Evolutionary conservation across 2,113 vertebrate genomes (phyloP).

Genomic region (Dendropsophus ebraccatus): DNA sequence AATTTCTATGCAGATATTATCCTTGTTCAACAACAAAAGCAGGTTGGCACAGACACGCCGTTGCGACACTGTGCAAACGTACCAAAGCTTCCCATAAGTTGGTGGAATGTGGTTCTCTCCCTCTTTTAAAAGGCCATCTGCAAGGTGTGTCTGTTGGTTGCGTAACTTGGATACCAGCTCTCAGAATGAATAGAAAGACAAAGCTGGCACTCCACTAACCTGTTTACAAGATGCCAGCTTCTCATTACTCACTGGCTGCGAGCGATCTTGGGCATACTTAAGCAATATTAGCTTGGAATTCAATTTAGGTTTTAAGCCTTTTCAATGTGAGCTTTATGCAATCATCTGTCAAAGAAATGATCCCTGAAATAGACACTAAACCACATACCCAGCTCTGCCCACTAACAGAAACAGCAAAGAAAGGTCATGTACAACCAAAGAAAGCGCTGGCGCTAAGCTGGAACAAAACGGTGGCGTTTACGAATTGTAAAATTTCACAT

Average conservation of each 20-base stretch:
- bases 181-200: slow-evolving; percentile 56
- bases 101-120: slow-evolving; percentile 52
- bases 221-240: slow-evolving; percentile 57
- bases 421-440: not conserved
- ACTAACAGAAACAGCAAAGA: not conserved
- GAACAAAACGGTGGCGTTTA: not conserved
- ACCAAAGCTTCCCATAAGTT: slow-evolving; percentile 54
- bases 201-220: slow-evolving; percentile 39
- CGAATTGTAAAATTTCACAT: not conserved
- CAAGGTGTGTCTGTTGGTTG: slow-evolving; percentile 54
- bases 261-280: slow-evolving; percentile 38
- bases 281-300: slow-evolving; percentile 43
- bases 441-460: not conserved
- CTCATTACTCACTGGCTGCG: slow-evolving; percentile 35
- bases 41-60: slow-evolving; percentile 53
- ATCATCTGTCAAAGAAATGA: not conserved
- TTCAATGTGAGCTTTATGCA: not conserved
- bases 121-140: slow-evolving; percentile 59
- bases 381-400: not conserved
- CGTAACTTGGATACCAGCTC: slow-evolving; percentile 55
- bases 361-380: slow-evolving; percentile 3
- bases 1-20: slow-evolving; percentile 46
- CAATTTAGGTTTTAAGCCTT: slow-evolving; percentile 16
- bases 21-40: slow-evolving; percentile 39
- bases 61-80: slow-evolving; percentile 55